Conservation (phyloP, 2,888 invertebrate species). For the Noctua janthina region DNA sequence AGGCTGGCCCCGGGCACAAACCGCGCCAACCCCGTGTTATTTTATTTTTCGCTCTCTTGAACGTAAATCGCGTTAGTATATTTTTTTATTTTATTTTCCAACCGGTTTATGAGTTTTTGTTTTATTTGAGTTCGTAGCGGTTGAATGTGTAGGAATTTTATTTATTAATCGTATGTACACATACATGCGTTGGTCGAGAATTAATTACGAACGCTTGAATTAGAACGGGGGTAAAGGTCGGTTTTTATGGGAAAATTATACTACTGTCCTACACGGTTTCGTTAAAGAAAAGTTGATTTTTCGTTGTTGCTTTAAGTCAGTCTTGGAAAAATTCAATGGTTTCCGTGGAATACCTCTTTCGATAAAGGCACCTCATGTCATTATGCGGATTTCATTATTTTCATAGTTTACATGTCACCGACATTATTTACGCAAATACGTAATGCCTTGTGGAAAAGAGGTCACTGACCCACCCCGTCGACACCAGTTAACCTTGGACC, state of each 20-base stretch:
- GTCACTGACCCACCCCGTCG: constrained; percentile 50
- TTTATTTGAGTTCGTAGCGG: constrained; percentile 69
- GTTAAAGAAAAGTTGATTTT: background rate
- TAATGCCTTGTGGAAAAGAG: constrained; percentile 44
- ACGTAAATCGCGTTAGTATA: constrained; percentile 73
- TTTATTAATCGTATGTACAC: constrained; percentile 67
- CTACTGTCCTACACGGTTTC: background rate
- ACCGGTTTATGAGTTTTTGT: constrained; percentile 80
- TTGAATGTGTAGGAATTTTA: constrained; percentile 69
- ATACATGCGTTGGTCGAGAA: constrained; percentile 59
- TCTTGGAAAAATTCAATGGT: background rate
- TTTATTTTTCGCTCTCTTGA: constrained; percentile 89
- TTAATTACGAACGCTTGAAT: constrained; percentile 58
- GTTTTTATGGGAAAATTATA: constrained; percentile 11
- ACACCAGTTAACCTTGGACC: constrained; percentile 64
- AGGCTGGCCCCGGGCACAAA: constrained; percentile 81
- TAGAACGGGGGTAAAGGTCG: constrained; percentile 29
- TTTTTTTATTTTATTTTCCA: constrained; percentile 70
- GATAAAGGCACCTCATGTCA: background rate
- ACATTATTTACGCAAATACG: background rate
- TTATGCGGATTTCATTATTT: background rate
- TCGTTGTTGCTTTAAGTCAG: background rate
- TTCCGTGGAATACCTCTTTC: background rate
- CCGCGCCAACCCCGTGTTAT: constrained; percentile 88
- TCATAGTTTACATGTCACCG: background rate